Base-by-base conservation (phyloP, 2,113 vertebrate species). In the Nipponia nippon region DNA sequence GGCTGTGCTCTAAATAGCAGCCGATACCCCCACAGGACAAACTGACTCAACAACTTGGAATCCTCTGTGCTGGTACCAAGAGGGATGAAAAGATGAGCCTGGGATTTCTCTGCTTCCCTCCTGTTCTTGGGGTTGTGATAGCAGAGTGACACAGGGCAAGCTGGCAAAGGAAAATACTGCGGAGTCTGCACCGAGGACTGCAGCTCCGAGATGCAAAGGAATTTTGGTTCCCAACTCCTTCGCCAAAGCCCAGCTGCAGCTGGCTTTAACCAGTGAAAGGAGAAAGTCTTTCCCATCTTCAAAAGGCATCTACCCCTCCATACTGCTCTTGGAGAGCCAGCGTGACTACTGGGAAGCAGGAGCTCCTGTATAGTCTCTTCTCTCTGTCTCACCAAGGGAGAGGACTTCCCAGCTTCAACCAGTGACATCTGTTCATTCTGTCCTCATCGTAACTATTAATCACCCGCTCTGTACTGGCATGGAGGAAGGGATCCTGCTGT, bases 141-240 rank as follows among this genome's bases (percentile, higher is more conserved):
- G 52, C 21, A 30, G 49, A 67, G 52, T 11, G 75, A 11, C 21
- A 8, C 46, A 5, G 70, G 71, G 22, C 1, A 5, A 86, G 69
- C 14, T 5, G 4, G 69, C 71, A 66, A 25, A 52, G 44, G 70
- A 27, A 59, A 52, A 40, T 6, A 4, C 42, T 8, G 34, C 0
- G 0, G 34, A 38, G 7, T 13, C 16, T 13, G 8, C 2, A 3
- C 44, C 2, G 4, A 58, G 65, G 9, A 13, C 17, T 1, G 0
- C n/a, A 14, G 27, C 30, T 50, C 77, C 0, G 3, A 72, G 23
- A 38, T 0, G 1, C 34, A 30, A 47, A 27, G 17, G 53, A 40
- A 69, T 47, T 70, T 80, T 11, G 52, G 50, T 63, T 89, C 72
- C 70, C 52, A 61, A 1, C 5, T 36, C 50, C 67, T 52, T 17